These are phyloP conservation scores for Tetraneura akinire DNA, from an alignment of 1,140 invertebrate genomes.

Conservation along the genomic window DNA sequence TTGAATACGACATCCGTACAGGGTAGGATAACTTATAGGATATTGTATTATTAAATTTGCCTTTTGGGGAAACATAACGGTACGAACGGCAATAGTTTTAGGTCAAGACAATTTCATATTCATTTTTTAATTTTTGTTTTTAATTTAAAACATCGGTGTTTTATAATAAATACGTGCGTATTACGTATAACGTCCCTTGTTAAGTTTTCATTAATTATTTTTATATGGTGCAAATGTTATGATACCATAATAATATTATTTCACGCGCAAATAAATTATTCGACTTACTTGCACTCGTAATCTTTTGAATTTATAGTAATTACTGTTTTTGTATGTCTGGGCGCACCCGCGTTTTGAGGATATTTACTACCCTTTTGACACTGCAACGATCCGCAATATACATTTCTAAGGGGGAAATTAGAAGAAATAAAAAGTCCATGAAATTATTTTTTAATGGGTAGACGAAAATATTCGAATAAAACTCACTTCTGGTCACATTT, in stretches of 20 bases:
- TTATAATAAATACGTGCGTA: too few species aligned
- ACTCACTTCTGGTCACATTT: conserved; percentile 87
- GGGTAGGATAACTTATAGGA: background rate
- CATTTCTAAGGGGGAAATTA: conserved; percentile 69
- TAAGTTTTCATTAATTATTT: too few species aligned
- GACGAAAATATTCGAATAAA: background rate
- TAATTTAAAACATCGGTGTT: background rate
- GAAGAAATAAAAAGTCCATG: conserved; percentile 19
- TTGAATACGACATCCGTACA: background rate
- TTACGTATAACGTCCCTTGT: too few species aligned
- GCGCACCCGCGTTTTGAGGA: conserved; percentile 71
- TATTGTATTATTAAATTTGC: background rate
- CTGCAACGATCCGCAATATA: conserved; percentile 85
- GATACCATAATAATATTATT: too few species aligned
- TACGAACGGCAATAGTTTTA: background rate
- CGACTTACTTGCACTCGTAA: conserved; percentile 88
- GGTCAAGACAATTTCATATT: background rate
- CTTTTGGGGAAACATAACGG: background rate
- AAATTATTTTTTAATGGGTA: background rate
- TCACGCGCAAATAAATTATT: too few species aligned
- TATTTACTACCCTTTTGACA: conserved; percentile 81
- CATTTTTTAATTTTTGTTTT: background rate
- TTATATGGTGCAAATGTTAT: too few species aligned
- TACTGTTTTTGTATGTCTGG: conserved; percentile 80
- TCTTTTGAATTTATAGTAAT: conserved; percentile 82